Evolutionary conservation across 1,140 invertebrate genomes (phyloP).

Genomic region (Brachionus calyciflorus): DNA sequence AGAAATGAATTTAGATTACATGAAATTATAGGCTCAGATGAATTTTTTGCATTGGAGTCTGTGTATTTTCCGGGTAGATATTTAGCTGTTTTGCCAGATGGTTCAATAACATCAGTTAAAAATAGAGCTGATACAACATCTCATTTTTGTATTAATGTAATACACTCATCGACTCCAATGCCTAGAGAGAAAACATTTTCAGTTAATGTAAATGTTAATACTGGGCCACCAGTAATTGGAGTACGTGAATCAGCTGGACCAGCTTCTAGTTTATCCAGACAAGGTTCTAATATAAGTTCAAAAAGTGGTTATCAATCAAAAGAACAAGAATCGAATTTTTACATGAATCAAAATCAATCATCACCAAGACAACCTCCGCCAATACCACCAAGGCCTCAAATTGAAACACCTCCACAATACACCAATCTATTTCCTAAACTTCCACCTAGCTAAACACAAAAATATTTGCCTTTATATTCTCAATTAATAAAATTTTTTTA

Average conservation of each 20-base stretch:
- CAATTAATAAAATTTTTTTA: no score
- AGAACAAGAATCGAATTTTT: slow-evolving; percentile 12
- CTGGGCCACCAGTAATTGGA: neutral
- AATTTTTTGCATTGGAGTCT: slow-evolving; percentile 33
- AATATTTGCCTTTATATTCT: no score
- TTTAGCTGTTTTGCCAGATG: slow-evolving; percentile 34
- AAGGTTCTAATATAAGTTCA: neutral
- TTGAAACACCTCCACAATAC: slow-evolving; percentile 12
- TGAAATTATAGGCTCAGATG: slow-evolving; percentile 39
- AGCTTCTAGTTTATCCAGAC: neutral
- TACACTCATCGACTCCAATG: neutral
- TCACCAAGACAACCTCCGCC: neutral
- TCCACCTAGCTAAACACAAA: neutral
- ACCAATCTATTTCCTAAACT: neutral
- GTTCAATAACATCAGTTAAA: slow-evolving; percentile 11
- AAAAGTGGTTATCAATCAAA: neutral
- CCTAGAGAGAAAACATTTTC: neutral
- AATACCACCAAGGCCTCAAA: neutral
- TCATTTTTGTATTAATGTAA: slow-evolving; percentile 32
- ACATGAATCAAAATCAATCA: neutral
- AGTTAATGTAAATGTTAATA: no score
- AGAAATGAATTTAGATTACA: slow-evolving; percentile 41
- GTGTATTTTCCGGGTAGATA: slow-evolving; percentile 36
- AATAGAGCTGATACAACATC: slow-evolving; percentile 11
- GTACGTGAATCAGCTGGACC: neutral